Percentiles rank a stretch among this genome's conserved stretches.
Conservation (phyloP, 1,140 invertebrate species). For the Coenobita brevimanus region DNA sequence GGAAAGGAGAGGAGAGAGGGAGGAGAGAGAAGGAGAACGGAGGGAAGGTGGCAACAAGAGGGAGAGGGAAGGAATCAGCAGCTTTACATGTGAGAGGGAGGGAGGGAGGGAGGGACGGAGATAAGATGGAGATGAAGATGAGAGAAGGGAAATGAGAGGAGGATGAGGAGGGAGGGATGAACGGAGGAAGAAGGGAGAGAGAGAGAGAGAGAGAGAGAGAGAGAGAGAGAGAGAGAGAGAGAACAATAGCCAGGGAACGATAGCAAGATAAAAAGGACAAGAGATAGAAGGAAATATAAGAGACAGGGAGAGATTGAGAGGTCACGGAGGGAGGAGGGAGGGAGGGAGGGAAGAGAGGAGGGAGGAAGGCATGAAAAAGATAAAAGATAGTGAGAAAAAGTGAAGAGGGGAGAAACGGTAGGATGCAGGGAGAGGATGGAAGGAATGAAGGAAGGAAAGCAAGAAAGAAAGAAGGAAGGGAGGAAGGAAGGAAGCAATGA, state of each 20-base stretch:
- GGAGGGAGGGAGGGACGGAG: background rate
- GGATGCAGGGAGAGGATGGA: background rate
- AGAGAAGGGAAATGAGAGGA: background rate
- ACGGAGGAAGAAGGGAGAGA: background rate
- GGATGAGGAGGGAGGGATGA: background rate
- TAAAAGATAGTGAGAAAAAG: background rate
- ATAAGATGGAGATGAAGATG: background rate
- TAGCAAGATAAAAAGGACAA: background rate
- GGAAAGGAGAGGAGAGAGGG: constrained; percentile 7
- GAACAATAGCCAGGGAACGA: background rate
- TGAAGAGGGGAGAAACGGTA: background rate
- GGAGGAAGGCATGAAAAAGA: background rate
- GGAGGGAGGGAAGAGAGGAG: background rate
- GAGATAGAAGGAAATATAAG: background rate
- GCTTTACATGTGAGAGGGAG: background rate
- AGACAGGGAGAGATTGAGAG: background rate
- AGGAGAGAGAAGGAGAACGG: background rate
- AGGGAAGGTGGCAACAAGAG: background rate
- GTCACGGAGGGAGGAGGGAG: background rate
- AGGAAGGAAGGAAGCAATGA: background rate
- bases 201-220: background rate
- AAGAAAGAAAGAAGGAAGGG: background rate
- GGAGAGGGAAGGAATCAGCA: background rate
- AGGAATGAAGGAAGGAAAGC: background rate
- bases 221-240: background rate